Conservation (phyloP, 2,113 vertebrate species). For the Sylvilagus bachmani region DNA sequence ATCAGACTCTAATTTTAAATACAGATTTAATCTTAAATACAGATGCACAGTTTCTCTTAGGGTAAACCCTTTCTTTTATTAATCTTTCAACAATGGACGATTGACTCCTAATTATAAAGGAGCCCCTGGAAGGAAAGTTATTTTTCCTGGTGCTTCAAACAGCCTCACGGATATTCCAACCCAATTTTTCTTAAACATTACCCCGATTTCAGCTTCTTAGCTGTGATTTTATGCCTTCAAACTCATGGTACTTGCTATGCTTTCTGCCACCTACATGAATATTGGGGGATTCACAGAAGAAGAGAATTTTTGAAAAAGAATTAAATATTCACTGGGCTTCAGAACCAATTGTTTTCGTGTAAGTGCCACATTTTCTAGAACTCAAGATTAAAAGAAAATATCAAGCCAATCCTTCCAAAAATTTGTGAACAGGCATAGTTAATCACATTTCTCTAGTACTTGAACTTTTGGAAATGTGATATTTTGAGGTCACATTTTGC, state of each 20-base stretch:
- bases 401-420: background rate
- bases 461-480: slow-evolving; percentile 27
- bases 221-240: background rate
- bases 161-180: background rate
- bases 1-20: background rate
- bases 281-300: background rate
- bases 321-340: background rate
- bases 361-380: slow-evolving; percentile 46
- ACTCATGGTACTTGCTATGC: background rate
- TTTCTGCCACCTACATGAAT: background rate
- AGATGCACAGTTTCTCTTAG: background rate
- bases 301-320: background rate
- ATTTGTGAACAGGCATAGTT: slow-evolving; percentile 20
- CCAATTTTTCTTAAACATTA: background rate
- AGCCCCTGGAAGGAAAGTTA: background rate
- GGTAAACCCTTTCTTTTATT: background rate
- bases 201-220: background rate
- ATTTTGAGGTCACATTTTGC: slow-evolving; percentile 21
- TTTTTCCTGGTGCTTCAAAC: background rate
- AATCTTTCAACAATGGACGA: background rate
- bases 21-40: background rate
- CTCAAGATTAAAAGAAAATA: slow-evolving; percentile 44
- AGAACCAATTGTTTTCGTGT: background rate
- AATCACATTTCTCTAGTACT: slow-evolving; percentile 26
- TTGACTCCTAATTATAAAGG: background rate